A percentile compares a stretch with the other conserved stretches of the same genome.
These are phyloP conservation scores for Dipodomys ordii DNA, from an alignment of 2,113 vertebrate genomes.

Conservation along the genomic window DNA sequence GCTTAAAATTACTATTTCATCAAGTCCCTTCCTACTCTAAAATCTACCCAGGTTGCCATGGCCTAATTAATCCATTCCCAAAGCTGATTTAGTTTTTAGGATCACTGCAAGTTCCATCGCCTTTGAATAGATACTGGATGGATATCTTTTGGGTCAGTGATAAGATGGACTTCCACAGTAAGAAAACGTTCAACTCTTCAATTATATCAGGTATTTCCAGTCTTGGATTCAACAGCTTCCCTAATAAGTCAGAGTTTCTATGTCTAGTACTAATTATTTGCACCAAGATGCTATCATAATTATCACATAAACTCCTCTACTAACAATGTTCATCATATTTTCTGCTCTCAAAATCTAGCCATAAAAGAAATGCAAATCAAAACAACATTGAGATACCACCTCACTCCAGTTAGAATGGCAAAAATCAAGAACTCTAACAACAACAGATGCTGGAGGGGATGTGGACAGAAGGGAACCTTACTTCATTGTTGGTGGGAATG, in stretches of 20 bases:
- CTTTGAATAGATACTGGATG: neutral
- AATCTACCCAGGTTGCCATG: neutral
- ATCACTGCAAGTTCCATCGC: neutral
- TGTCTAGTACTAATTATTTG: neutral
- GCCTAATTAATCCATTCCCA: slow-evolving; percentile 10
- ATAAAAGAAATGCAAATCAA: no score
- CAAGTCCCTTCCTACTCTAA: neutral
- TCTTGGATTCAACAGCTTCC: slow-evolving; percentile 1
- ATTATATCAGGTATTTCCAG: neutral
- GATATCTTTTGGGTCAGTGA: neutral
- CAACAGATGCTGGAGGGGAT: no score
- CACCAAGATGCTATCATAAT: neutral
- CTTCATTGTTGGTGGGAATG: no score
- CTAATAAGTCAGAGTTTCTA: neutral
- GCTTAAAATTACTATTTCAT: neutral
- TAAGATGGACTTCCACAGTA: neutral
- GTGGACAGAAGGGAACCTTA: no score
- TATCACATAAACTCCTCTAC: neutral
- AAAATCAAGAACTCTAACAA: no score
- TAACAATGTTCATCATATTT: neutral
- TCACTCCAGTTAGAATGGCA: no score
- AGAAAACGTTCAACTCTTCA: neutral
- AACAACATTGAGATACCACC: no score
- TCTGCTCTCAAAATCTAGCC: no score
- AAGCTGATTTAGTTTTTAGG: neutral